These are phyloP conservation scores for Sesamia nonagrioides DNA, from an alignment of 1,140 invertebrate species.

Conservation along the genomic window DNA sequence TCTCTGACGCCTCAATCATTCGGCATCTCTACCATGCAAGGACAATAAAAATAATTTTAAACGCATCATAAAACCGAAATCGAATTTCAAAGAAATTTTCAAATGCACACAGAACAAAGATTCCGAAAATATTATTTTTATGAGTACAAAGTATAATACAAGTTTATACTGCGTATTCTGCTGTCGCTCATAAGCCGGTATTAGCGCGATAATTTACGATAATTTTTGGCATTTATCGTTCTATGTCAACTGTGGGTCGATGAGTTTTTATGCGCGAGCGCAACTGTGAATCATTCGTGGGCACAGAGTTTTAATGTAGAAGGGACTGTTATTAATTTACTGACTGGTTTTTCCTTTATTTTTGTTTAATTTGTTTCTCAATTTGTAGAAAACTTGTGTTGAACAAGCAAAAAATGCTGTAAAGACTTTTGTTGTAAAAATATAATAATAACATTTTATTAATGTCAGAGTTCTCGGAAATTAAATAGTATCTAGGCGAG, in stretches of 20 bases:
- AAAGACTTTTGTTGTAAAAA: too few relatives aligned
- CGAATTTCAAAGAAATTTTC: constrained; percentile 50
- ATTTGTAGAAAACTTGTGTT: neutral
- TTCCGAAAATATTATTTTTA: constrained; percentile 57
- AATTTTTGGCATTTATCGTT: constrained; percentile 58
- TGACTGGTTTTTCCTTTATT: neutral
- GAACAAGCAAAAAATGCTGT: too few relatives aligned
- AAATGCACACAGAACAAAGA: constrained; percentile 45
- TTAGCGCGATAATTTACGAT: constrained; percentile 58
- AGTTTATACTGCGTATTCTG: constrained; percentile 54
- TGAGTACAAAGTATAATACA: constrained; percentile 39
- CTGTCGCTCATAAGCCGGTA: constrained; percentile 54
- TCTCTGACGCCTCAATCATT: constrained; percentile 39
- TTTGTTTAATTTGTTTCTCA: neutral
- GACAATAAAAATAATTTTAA: constrained; percentile 47
- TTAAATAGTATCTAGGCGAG: too few relatives aligned
- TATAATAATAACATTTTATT: neutral
- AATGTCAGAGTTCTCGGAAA: neutral
- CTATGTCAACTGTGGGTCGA: constrained; percentile 57
- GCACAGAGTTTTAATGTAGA: constrained; percentile 43
- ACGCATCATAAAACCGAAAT: constrained; percentile 45
- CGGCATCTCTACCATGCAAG: constrained; percentile 15
- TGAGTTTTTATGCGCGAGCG: constrained; percentile 54
- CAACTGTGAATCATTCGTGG: constrained; percentile 51
- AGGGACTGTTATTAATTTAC: neutral